phyloP scores from a whole-genome alignment of 2,888 invertebrate genomes.

The Campoplex nolae region DNA sequence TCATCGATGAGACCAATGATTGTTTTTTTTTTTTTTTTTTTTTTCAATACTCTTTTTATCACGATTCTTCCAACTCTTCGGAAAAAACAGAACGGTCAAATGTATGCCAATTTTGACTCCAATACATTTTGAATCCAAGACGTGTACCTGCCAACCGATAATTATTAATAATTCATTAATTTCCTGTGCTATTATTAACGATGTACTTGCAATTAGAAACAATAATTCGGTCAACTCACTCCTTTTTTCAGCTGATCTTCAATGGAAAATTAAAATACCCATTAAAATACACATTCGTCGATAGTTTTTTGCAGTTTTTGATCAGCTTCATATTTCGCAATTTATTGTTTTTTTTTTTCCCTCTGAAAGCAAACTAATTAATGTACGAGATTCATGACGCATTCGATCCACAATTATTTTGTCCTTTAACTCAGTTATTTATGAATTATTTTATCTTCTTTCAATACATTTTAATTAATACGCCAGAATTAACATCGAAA shows the following conservation, averaged over 20 bases:
- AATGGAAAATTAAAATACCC: too few relatives aligned
- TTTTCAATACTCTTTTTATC: neutral
- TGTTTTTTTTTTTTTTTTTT: neutral
- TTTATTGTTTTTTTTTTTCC: neutral
- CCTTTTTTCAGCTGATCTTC: neutral
- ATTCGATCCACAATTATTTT: too few relatives aligned
- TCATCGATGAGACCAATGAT: conserved; percentile 28
- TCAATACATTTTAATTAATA: neutral
- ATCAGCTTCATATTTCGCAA: neutral
- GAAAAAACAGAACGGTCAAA: neutral
- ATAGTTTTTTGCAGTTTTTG: neutral
- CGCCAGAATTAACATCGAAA: neutral
- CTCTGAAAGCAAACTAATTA: neutral
- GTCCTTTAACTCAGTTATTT: neutral
- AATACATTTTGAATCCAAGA: too few relatives aligned
- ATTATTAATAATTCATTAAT: neutral
- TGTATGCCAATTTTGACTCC: conserved; percentile 8
- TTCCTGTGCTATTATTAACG: neutral
- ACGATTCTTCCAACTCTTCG: neutral
- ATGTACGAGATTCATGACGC: neutral
- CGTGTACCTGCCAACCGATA: neutral
- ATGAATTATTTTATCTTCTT: neutral
- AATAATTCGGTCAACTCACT: neutral
- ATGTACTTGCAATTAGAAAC: neutral
- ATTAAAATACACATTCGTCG: neutral